phyloP scores from a whole-genome alignment of 2,797 vertebrate genomes.

The Microcaecilia unicolor region DNA sequence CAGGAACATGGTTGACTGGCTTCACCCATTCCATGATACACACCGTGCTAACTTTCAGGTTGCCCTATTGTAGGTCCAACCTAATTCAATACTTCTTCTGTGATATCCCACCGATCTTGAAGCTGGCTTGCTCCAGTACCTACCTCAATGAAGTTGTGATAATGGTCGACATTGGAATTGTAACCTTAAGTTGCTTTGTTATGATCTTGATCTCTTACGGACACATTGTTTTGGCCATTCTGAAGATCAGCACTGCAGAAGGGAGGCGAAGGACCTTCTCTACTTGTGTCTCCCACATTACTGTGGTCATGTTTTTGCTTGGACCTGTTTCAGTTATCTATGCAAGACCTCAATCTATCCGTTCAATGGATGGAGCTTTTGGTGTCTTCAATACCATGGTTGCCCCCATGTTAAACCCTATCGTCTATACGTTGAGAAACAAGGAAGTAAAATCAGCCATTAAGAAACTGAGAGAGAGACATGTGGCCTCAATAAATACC shows the following conservation, averaged over 20 bases:
- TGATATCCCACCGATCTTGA: conserved; percentile 34
- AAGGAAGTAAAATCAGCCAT: conserved; percentile 6
- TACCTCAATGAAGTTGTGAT: not conserved
- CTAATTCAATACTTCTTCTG: conserved; percentile 40
- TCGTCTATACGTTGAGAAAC: conserved; percentile 17
- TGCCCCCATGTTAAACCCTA: conserved; percentile 16
- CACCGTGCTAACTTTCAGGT: conserved; percentile 24
- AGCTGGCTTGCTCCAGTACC: conserved; percentile 27
- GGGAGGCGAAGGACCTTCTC: conserved; percentile 19
- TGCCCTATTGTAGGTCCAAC: conserved; percentile 34
- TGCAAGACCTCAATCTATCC: not conserved
- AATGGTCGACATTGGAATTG: not conserved
- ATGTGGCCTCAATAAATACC: too few species aligned
- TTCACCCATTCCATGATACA: conserved; percentile 31
- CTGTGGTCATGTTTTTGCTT: conserved; percentile 19
- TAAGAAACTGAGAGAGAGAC: not conserved
- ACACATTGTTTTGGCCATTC: not conserved
- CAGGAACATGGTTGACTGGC: conserved; percentile 20
- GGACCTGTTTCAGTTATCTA: conserved; percentile 31
- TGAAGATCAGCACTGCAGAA: conserved; percentile 3
- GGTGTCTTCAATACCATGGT: conserved; percentile 13
- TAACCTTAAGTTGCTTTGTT: not conserved
- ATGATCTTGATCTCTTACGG: not conserved
- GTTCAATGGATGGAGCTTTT: conserved; percentile 4
- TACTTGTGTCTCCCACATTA: conserved; percentile 15